Percentiles rank a stretch among this genome's conserved stretches.
These are phyloP conservation scores for Phaenicophaeus curvirostris DNA, from an alignment of 2,797 vertebrate species.

Conservation along the genomic window DNA sequence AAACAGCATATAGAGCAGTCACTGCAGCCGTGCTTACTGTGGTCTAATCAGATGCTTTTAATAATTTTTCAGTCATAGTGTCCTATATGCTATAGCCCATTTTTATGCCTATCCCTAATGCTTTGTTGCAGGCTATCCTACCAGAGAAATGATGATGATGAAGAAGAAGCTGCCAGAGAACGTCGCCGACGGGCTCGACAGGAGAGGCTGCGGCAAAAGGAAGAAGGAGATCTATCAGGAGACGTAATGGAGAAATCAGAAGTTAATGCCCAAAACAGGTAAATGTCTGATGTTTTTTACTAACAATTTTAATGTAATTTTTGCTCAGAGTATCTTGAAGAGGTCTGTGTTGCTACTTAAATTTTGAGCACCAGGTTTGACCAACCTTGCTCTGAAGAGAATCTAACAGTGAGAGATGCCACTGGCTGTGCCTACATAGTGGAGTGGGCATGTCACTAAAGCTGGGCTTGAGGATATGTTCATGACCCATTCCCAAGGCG, in stretches of 20 bases:
- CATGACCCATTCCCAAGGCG: not conserved
- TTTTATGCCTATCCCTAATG: not conserved
- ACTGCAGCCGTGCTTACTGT: not conserved
- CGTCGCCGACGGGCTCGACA: constrained; percentile 93
- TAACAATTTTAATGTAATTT: not conserved
- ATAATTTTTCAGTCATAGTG: not conserved
- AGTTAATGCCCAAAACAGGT: constrained; percentile 92
- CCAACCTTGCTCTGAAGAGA: not conserved
- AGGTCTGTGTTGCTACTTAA: not conserved
- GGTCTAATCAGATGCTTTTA: not conserved
- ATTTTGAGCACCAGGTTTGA: not conserved
- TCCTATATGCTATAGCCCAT: not conserved
- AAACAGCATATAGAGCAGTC: not conserved
- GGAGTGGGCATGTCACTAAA: not conserved
- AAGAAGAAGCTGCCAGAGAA: constrained; percentile 94
- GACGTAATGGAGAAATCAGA: constrained; percentile 81
- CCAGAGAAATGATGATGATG: constrained; percentile 88
- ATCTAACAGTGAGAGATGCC: not conserved
- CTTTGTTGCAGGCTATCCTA: constrained; percentile 82
- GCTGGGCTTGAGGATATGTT: not conserved
- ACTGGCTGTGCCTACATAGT: not conserved
- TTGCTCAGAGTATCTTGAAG: not conserved
- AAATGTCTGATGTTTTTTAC: not conserved
- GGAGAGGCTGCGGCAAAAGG: constrained; percentile 86
- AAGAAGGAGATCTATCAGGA: constrained; percentile 82